Base-by-base conservation (phyloP, 2,888 invertebrate species). In the Pasiphila rectangulata region DNA sequence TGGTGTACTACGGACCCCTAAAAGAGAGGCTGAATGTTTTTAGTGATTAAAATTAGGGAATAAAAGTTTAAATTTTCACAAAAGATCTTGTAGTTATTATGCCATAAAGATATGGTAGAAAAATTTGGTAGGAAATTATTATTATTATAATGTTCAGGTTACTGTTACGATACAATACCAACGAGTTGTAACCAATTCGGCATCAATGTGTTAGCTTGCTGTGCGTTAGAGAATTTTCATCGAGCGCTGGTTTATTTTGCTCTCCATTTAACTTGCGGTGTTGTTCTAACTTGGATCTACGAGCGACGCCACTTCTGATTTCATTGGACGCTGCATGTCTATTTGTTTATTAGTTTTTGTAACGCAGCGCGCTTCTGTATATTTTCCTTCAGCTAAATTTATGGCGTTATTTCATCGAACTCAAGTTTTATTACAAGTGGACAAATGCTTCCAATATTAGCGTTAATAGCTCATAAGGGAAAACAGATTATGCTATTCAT, bases 171-270 rank as follows among this genome's bases (percentile, higher is more conserved):
- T 24, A 10, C 10, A 3, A 24, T 24, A n/a, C n/a, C n/a, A n/a
- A n/a, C n/a, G n/a, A n/a, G n/a, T n/a, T n/a, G n/a, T 6, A 24
- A 27, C 10, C 7, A 27, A 13, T 27, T 27, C 15, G 12, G 15
- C 15, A 15, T 35, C 4, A 2, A 34, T 17, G 10, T 19, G 36
- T 29, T 9, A 19, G 19, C n/a, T n/a, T 45, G 45, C 9, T 29
- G 52, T 46, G 39, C 17, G 38, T n/a, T n/a, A 24, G 45, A 25
- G 37, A 29, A 45, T 51, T 48, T 54, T 46, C 42, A 49, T 51
- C 15, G 13, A 1, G 32, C 29, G 37, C 21, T 25, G 24, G 10
- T 36, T 49, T 44, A 39, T 46, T 43, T 37, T 29, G 29, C 15
- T 48, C 50, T 40, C 35, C 43, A 43, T 38, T 46, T 48, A 41